Base-by-base conservation (phyloP, 2,888 invertebrate genomes). In the Luperina testacea region DNA sequence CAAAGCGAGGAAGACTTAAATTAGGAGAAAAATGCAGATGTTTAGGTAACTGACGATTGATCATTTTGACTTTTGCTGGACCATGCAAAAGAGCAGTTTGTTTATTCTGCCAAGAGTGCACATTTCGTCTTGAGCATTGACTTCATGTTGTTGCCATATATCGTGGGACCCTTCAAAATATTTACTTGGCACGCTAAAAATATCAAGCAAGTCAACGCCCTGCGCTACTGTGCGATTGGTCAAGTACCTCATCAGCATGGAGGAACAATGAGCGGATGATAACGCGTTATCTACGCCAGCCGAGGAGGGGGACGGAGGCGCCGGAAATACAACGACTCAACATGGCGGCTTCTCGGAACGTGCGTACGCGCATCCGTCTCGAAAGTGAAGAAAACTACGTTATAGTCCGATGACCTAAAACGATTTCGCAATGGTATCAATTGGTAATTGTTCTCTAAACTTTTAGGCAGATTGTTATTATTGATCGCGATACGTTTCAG, bases 191-290 rank as follows among this genome's bases (percentile, higher is more conserved):
- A 78, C 76, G 91, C 92, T 93, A 93, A 93, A 94, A 91, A 92
- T 93, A 93, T 90, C 89, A 88, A 85, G 80, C 85, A 94, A 92
- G 95, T 96, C 95, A 95, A 94, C 91, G 95, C 92, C 94, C 95
- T 92, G 85, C 81, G 89, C 89, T 90, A 90, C 92, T 90, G 91
- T 84, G 87, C 87, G 92, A 92, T 92, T 93, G 94, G 93, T 91
- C 92, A 92, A 91, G 91, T 91, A 93, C 92, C 93, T 93, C 94
- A 93, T 94, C 94, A 92, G 91, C 92, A 92, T 93, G 92, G 93
- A 94, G 95, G 94, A 95, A 96, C 96, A 96, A 96, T 95, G 95
- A 95, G 93, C 95, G 95, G 95, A 96, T 95, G 96, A 97, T 96
- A 96, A 96, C 93, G 92, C 93, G 94, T 96, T 96, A 96, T 97